These are phyloP conservation scores for Halichoeres trimaculatus DNA, from an alignment of 2,113 vertebrate genomes.

Conservation along the genomic window DNA sequence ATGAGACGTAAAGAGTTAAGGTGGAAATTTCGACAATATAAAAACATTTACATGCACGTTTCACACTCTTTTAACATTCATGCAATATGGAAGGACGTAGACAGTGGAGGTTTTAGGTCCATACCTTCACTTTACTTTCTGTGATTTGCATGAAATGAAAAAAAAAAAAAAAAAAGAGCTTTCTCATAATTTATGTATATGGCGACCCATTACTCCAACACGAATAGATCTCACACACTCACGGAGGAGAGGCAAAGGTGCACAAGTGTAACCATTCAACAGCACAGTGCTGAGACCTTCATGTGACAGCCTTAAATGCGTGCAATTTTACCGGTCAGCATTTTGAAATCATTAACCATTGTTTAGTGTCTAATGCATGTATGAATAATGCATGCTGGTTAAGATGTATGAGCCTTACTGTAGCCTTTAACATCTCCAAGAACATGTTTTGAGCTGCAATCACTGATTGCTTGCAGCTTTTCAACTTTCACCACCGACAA, in stretches of 20 bases:
- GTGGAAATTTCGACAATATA: slow-evolving; percentile 24
- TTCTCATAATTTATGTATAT: slow-evolving; percentile 70
- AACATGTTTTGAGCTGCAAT: slow-evolving; percentile 37
- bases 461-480: slow-evolving; percentile 38
- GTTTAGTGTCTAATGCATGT: slow-evolving; percentile 68
- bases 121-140: not conserved
- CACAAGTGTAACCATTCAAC: slow-evolving; percentile 48
- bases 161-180: slow-evolving; percentile 41
- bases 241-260: slow-evolving; percentile 44
- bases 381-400: slow-evolving; percentile 69
- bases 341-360: slow-evolving; percentile 71
- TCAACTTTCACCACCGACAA: slow-evolving; percentile 17
- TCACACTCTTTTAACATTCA: not conserved
- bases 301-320: slow-evolving; percentile 59
- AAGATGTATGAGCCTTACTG: slow-evolving; percentile 32
- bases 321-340: slow-evolving; percentile 72
- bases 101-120: slow-evolving; percentile 18
- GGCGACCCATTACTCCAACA: slow-evolving; percentile 61
- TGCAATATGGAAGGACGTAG: slow-evolving; percentile 15
- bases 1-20: slow-evolving; percentile 48
- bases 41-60: slow-evolving; percentile 22
- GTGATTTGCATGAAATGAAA: slow-evolving; percentile 53
- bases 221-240: slow-evolving; percentile 49
- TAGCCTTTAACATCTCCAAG: slow-evolving; percentile 26
- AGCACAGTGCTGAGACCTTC: slow-evolving; percentile 56